phyloP scores from a whole-genome alignment of 2,113 vertebrate species.

The Aldabrachelys gigantea region DNA sequence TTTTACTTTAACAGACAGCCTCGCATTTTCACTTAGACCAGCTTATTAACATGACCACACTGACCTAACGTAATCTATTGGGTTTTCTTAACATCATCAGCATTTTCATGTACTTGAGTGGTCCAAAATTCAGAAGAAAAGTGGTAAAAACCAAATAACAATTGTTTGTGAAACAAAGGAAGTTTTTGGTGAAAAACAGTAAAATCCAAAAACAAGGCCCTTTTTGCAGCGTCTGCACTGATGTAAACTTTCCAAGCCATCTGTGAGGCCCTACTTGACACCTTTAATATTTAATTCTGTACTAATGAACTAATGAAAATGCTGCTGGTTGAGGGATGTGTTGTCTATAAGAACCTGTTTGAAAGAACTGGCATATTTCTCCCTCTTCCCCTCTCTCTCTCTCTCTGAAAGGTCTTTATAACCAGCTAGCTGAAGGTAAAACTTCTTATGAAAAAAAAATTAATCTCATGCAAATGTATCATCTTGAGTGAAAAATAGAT shows the following conservation, averaged over 20 bases:
- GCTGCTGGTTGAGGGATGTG: conserved; percentile 39
- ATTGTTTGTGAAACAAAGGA: neutral
- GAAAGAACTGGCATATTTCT: conserved; percentile 41
- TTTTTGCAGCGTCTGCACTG: neutral
- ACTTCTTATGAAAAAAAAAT: conserved; percentile 39
- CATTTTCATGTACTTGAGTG: neutral
- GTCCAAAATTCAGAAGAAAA: neutral
- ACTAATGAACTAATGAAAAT: conserved; percentile 46
- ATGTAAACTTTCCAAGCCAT: conserved; percentile 27
- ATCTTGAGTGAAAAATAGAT: conserved; percentile 23
- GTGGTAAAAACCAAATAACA: neutral
- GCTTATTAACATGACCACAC: neutral
- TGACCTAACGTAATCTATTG: neutral
- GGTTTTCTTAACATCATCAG: neutral
- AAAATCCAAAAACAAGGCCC: neutral
- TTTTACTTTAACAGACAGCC: neutral
- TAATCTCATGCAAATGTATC: conserved; percentile 26
- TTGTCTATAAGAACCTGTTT: conserved; percentile 32
- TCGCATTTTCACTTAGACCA: neutral
- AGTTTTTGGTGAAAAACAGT: neutral
- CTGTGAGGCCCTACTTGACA: conserved; percentile 40
- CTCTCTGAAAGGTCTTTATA: conserved; percentile 28
- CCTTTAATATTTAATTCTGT: conserved; percentile 65
- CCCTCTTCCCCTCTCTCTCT: neutral
- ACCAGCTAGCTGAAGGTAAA: conserved; percentile 26